A percentile compares a stretch with the other conserved stretches of the same genome.
phyloP scores from a whole-genome alignment of 2,113 vertebrate genomes.

The Solea senegalensis region DNA sequence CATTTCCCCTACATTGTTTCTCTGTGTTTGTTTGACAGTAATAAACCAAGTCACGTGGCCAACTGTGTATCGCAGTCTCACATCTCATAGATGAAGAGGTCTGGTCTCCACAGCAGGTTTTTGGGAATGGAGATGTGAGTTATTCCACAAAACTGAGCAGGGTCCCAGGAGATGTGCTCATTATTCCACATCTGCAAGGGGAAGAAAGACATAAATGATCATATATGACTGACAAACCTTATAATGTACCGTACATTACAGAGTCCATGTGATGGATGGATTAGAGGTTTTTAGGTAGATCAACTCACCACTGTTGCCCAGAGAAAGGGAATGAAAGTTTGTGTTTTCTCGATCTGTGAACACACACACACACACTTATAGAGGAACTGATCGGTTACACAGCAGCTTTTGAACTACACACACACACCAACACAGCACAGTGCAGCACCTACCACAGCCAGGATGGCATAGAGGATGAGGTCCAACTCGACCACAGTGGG shows the following conservation, averaged over 20 bases:
- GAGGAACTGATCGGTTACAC: not conserved
- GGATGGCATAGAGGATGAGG: constrained; percentile 68
- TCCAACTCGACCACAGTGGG: constrained; percentile 63
- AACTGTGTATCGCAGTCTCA: constrained; percentile 41
- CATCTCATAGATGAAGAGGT: constrained; percentile 71
- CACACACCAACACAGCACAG: not conserved
- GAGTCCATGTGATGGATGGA: not conserved
- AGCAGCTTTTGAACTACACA: not conserved
- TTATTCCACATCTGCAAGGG: constrained; percentile 63
- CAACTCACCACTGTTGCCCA: constrained; percentile 65
- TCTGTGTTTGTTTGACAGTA: no score
- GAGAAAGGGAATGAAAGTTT: constrained; percentile 70
- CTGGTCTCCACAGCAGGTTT: constrained; percentile 68
- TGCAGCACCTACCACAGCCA: constrained; percentile 68
- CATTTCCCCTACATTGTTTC: no score
- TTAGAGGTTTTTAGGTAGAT: not conserved
- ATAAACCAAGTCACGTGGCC: not conserved
- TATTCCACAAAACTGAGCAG: constrained; percentile 73
- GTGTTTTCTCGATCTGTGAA: constrained; percentile 75
- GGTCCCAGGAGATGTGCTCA: constrained; percentile 71
- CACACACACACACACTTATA: constrained; percentile 1
- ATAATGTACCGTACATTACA: no score
- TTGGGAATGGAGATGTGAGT: constrained; percentile 55
- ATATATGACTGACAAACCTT: not conserved
- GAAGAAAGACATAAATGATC: not conserved